Percentiles rank a stretch among this genome's conserved stretches.
phyloP scores from a whole-genome alignment of 2,113 vertebrate species.

The Desmodus rotundus region DNA sequence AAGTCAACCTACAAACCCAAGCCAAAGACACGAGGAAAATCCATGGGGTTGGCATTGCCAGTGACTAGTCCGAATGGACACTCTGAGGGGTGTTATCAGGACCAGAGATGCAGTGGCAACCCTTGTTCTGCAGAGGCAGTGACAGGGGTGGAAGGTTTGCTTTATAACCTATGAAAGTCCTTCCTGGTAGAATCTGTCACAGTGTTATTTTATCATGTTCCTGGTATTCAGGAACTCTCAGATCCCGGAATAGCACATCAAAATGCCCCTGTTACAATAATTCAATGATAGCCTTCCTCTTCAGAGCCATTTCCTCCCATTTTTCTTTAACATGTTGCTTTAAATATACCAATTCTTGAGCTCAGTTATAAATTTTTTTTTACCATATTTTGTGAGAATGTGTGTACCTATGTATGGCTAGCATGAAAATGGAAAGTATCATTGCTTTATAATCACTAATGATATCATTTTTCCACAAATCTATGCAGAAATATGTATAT shows the following conservation, averaged over 20 bases:
- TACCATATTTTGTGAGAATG: not conserved
- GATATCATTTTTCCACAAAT: not conserved
- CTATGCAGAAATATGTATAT: not conserved
- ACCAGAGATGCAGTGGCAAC: not conserved
- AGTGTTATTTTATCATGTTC: not conserved
- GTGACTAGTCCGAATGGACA: not conserved
- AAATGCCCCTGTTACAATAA: not conserved
- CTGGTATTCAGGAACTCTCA: not conserved
- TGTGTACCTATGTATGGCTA: not conserved
- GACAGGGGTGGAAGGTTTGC: not conserved
- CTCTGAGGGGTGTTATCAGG: not conserved
- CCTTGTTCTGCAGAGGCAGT: not conserved
- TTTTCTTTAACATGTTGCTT: not conserved
- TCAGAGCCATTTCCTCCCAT: not conserved
- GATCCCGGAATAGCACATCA: not conserved
- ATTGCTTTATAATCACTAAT: not conserved
- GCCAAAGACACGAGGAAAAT: not conserved
- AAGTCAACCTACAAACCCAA: constrained; percentile 15
- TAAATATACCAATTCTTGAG: not conserved
- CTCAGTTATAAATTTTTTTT: not conserved
- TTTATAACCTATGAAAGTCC: not conserved
- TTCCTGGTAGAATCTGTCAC: not conserved
- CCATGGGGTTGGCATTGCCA: not conserved
- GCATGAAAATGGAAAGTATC: not conserved
- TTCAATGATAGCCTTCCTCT: not conserved